A percentile compares a stretch with the other conserved stretches of the same genome.
phyloP scores from a whole-genome alignment of 92 coral and sea anemone species.

The Blastomussa wellsi region DNA sequence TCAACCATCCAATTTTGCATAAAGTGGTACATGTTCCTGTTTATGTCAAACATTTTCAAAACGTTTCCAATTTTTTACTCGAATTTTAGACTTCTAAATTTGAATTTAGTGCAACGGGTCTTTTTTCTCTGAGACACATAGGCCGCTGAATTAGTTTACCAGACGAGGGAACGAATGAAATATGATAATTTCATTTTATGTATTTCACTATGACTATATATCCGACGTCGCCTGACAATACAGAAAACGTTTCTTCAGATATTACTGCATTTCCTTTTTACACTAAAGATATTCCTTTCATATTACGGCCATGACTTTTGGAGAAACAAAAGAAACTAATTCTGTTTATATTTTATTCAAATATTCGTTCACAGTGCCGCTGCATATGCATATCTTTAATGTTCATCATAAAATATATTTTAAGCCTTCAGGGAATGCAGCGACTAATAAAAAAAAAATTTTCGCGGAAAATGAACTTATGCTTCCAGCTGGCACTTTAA shows the following conservation, averaged over 20 bases:
- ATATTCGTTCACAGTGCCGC: slow-evolving; percentile 1
- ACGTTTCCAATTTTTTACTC: background rate
- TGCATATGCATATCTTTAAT: background rate
- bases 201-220: background rate
- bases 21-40: background rate
- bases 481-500: background rate
- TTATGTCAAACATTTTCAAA: background rate
- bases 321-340: background rate
- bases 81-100: background rate
- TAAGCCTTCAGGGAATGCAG: background rate
- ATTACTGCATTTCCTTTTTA: background rate
- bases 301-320: background rate
- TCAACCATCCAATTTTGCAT: background rate
- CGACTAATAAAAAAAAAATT: background rate
- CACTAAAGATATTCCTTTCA: background rate
- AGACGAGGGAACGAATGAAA: background rate
- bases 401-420: background rate
- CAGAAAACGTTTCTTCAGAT: background rate
- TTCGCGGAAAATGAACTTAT: background rate
- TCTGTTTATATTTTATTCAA: background rate
- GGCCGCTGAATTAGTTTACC: background rate
- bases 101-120: background rate
- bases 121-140: no score
- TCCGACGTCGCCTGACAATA: background rate
- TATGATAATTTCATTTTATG: background rate